phyloP scores from a whole-genome alignment of 2,797 vertebrate species.

The Sebastes nivosus region DNA sequence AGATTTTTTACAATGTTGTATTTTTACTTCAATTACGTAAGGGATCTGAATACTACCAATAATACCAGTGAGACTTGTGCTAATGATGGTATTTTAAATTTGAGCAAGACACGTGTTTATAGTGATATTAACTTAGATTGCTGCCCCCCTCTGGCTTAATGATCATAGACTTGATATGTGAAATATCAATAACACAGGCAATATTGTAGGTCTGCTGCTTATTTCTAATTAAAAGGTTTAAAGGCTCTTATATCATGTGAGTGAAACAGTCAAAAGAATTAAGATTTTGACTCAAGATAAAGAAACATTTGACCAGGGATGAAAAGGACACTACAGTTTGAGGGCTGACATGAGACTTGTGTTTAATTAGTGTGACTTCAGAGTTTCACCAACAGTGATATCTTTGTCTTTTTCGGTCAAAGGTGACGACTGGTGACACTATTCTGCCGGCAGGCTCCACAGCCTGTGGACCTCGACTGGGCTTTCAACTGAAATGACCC shows the following conservation, averaged over 20 bases:
- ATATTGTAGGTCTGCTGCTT: not conserved
- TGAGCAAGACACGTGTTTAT: not conserved
- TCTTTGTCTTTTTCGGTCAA: not conserved
- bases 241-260: not conserved
- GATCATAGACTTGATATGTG: not conserved
- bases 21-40: not conserved
- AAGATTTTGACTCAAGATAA: not conserved
- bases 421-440: not conserved
- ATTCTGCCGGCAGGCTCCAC: not conserved
- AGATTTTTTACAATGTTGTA: not conserved
- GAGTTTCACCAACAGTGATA: not conserved
- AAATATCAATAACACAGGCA: not conserved
- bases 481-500: not conserved
- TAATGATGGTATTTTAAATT: not conserved
- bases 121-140: not conserved
- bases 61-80: not conserved
- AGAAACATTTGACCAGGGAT: not conserved
- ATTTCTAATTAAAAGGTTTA: not conserved
- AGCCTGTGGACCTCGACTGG: not conserved
- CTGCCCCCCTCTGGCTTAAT: not conserved
- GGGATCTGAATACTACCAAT: not conserved
- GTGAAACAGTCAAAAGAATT: not conserved
- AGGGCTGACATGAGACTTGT: not conserved
- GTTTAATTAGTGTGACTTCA: not conserved
- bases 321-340: not conserved